A percentile compares a stretch with the other conserved stretches of the same genome.
Evolutionary conservation across 2,888 invertebrate genomes (phyloP).

Genomic region (Eupithecia exiguata): DNA sequence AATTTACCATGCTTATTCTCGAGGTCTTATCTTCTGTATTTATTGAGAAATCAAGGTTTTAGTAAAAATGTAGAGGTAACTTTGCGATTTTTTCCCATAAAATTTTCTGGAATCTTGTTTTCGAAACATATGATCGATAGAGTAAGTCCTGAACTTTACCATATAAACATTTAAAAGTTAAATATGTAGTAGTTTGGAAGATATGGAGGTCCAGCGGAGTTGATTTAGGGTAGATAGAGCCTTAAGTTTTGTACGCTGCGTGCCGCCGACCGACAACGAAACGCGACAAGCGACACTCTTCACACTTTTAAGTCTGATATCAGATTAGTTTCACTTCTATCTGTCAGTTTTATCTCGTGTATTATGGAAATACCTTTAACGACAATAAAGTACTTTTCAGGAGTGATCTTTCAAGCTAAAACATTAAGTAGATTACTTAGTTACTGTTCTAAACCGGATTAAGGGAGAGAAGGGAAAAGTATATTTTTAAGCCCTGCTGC

Average conservation of each 20-base stretch:
- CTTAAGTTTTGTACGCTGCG: background rate
- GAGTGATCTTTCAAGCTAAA: constrained; percentile 25
- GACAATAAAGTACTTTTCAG: constrained; percentile 19
- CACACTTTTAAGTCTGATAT: background rate
- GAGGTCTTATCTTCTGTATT: no score
- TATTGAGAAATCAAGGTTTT: no score
- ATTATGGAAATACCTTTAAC: constrained; percentile 17
- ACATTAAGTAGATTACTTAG: constrained; percentile 32
- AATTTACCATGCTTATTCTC: no score
- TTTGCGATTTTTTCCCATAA: no score
- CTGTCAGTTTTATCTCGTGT: background rate
- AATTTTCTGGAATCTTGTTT: no score
- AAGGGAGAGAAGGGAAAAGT: constrained; percentile 12
- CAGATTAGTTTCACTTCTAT: constrained; percentile 1
- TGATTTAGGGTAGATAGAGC: no score
- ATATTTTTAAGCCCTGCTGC: background rate
- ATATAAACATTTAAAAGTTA: no score
- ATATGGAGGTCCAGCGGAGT: no score
- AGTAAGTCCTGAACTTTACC: no score
- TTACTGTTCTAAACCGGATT: constrained; percentile 32
- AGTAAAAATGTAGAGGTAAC: no score
- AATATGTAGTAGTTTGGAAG: no score
- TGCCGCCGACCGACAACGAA: background rate
- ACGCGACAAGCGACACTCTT: background rate
- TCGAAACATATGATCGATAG: no score